These are phyloP conservation scores for Porites divaricata DNA, from an alignment of 92 coral and sea anemone species.

Conservation along the genomic window DNA sequence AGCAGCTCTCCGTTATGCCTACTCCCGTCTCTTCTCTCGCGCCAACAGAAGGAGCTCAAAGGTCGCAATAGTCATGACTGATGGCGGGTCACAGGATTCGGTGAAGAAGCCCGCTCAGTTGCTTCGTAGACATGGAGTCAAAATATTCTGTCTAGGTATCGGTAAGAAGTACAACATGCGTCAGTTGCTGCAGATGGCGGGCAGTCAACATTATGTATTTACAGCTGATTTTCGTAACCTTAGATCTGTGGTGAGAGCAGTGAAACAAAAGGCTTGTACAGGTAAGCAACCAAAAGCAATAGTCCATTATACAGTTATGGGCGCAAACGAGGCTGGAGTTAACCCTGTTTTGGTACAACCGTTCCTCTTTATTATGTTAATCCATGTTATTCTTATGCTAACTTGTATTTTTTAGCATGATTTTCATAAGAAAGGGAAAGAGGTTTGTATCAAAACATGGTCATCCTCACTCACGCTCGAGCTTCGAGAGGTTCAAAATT, in stretches of 20 bases:
- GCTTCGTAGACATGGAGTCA: slow-evolving; percentile 71
- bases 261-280: slow-evolving; percentile 67
- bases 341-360: no score
- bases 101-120: slow-evolving; percentile 57
- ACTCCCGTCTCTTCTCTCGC: slow-evolving; percentile 48
- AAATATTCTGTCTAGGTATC: slow-evolving; percentile 65
- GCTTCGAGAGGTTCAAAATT: no score
- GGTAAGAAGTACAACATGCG: slow-evolving; percentile 65
- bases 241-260: slow-evolving; percentile 66
- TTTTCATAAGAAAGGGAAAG: no score
- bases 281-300: slow-evolving; percentile 46
- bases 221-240: slow-evolving; percentile 63
- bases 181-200: slow-evolving; percentile 63
- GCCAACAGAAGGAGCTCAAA: slow-evolving; percentile 39
- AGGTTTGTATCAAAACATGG: no score
- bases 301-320: background rate
- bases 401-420: no score
- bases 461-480: no score
- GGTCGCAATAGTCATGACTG: slow-evolving; percentile 84
- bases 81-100: slow-evolving; percentile 65
- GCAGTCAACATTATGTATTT: slow-evolving; percentile 53
- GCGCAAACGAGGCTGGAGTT: no score
- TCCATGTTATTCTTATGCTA: no score
- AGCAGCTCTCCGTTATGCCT: slow-evolving; percentile 45
- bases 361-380: no score